Evolutionary conservation across 1,140 invertebrate species (phyloP), one percentile per base, ranked within the genome.

Genomic region (Bombus impatiens): DNA sequence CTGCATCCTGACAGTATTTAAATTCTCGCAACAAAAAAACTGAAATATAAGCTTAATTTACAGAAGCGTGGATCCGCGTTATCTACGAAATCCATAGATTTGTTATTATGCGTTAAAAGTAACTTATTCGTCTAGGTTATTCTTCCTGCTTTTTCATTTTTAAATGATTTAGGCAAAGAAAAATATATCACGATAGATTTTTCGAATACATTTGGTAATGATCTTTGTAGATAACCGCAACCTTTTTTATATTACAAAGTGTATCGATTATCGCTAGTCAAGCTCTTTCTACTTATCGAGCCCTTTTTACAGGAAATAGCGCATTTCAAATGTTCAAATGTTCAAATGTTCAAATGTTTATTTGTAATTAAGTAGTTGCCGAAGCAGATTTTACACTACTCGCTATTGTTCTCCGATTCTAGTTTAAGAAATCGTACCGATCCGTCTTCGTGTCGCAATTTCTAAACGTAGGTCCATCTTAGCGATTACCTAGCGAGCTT

Each of bases 1-100:
- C 77, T 89, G 88, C 80, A 67, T 80, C 87, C 70, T 22, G 35
- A 85, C 32, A 72, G 28, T 81, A 81, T 70, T 57, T 37, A 37
- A 22, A 53, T 53, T 59, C 9, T 22, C 42, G 25, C 13, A 32
- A 65, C 59, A 65, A 25, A 44, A 44, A 53, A 35, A 42, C 53
- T 82, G n/a, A 32, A 76, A 44, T 6, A 1, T 32, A 32, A 35
- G 28, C 53, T 35, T 74, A 57, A 71, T 80, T 42, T n/a, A n/a
- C 59, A 53, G 47, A 53, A 53, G 47, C 47, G 47, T 53, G 47
- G 6, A 53, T 53, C 1, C 6, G 18, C 6, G 59, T 62, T 62
- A 28, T 62, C 59, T n/a, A 25, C 18, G 15, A 65, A 25, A 42
- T 32, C 5, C n/a, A 47, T 18, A 74, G 8, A 35, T 44, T 47